Evolutionary conservation across 2,888 invertebrate genomes (phyloP), one percentile per base, ranked within the genome.

Genomic region (Drosophila maculinotata): DNA sequence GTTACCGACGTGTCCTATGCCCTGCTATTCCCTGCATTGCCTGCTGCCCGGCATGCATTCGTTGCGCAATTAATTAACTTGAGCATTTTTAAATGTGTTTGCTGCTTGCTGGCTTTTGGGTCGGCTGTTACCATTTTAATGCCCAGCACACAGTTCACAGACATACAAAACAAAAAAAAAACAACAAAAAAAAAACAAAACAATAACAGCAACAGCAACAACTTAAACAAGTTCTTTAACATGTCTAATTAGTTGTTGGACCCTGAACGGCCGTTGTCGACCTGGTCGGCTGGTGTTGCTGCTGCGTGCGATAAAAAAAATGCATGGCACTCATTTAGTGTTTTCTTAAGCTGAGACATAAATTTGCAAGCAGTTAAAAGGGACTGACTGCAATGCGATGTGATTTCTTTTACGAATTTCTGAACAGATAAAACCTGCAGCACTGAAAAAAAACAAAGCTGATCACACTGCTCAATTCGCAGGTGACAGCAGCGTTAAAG

Each of bases 241-340:
- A 89, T 87, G 87, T 89, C 90, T 89, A 89, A 89, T 89, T 89
- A 89, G 89, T 90, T 89, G 90, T 89, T 82, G 79, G 69, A 23
- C 44, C 52, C 54, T 31, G 73, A 25, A 45, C 69, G 28, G 12
- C 20, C 47, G 59, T 59, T 76, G 69, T 70, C 68, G 38, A 17
- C 52, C 12, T 35, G 33, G 57, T 23, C 44, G 49, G 49, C 14
- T 58, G 47, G 12, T 49, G 45, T 35, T 54, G 60, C 63, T 71
- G 72, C 76, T 72, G 69, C 69, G 67, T 73, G 73, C 70, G 83
- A 83, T 80, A 78, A 85, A 83, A 70, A 77, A 82, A 84, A 83
- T 86, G 83, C 83, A 78, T 80, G 86, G 83, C 86, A 83, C 83
- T 83, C 83, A 83, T 83, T 83, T 83, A 83, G 86, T 83, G 86